These are phyloP conservation scores for Ammodytes marinus DNA, from an alignment of 2,113 vertebrate genomes.

Conservation along the genomic window DNA sequence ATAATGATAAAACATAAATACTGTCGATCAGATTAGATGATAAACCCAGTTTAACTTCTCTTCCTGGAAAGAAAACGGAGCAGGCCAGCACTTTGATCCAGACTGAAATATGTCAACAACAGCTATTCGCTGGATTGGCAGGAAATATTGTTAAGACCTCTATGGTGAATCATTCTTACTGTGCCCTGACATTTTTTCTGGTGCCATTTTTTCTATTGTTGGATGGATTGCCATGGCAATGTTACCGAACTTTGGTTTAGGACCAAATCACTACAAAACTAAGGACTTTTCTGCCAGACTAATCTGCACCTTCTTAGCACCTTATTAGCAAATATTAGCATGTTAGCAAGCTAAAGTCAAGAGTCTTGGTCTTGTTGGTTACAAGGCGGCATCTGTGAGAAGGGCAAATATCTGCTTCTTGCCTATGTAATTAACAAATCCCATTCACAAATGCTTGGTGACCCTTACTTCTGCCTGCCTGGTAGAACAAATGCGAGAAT, in stretches of 20 bases:
- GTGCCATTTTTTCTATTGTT: no score
- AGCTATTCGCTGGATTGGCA: no score
- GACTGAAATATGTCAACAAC: no score
- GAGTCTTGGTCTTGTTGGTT: neutral
- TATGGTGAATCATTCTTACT: no score
- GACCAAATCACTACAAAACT: neutral
- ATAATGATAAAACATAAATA: neutral
- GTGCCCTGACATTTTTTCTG: no score
- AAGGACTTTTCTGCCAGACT: neutral
- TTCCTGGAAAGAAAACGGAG: no score
- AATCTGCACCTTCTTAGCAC: no score
- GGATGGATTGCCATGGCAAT: no score
- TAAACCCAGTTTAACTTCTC: neutral
- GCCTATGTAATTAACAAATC: neutral
- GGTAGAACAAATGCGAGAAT: neutral
- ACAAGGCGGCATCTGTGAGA: neutral
- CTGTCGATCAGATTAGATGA: neutral
- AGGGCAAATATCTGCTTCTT: neutral
- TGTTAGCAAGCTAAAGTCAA: neutral
- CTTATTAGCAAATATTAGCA: neutral
- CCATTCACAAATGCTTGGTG: neutral
- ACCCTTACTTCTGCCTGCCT: neutral
- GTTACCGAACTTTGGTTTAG: no score
- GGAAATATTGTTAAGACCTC: no score
- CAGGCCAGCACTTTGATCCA: no score